A percentile compares a stretch with the other conserved stretches of the same genome.
Evolutionary conservation across 2,797 vertebrate species (phyloP).

Genomic region (Geotrypetes seraphini): DNA sequence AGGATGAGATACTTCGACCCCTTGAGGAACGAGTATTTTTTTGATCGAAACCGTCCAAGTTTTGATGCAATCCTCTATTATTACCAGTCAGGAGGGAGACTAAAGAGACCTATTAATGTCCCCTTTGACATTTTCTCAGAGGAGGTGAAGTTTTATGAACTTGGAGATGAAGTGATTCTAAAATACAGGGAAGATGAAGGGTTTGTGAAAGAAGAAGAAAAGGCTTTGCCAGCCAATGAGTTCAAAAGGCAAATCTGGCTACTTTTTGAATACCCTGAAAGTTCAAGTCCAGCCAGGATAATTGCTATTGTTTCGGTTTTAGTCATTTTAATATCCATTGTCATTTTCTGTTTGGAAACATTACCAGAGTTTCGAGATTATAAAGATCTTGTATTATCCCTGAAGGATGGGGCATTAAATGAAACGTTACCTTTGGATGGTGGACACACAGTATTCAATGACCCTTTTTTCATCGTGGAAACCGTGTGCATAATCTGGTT

Average conservation of each 20-base stretch:
- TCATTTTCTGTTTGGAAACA: slow-evolving; percentile 97
- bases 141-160: slow-evolving; percentile 94
- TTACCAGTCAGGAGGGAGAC: slow-evolving; percentile 88
- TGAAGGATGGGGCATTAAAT: slow-evolving; percentile 45
- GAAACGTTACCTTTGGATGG: slow-evolving; percentile 53
- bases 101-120: slow-evolving; percentile 91
- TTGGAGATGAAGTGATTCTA: slow-evolving; percentile 90
- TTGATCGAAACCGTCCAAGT: slow-evolving; percentile 91
- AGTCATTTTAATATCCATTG: slow-evolving; percentile 94
- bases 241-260: slow-evolving; percentile 96
- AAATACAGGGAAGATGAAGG: slow-evolving; percentile 97
- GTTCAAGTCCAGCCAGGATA: slow-evolving; percentile 86
- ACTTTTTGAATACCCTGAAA: slow-evolving; percentile 95
- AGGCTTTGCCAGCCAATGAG: slow-evolving; percentile 83
- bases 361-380: slow-evolving; percentile 96
- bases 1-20: slow-evolving; percentile 94
- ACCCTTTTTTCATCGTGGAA: slow-evolving; percentile 97
- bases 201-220: slow-evolving; percentile 92
- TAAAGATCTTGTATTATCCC: slow-evolving; percentile 46
- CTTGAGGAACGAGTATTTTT: slow-evolving; percentile 94
- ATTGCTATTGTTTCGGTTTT: slow-evolving; percentile 95
- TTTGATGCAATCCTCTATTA: slow-evolving; percentile 97
- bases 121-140: slow-evolving; percentile 95
- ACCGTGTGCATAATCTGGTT: slow-evolving; percentile 98
- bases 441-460: slow-evolving; percentile 87